These are phyloP conservation scores for Thomomys bottae DNA, from an alignment of 2,113 vertebrate species.

Conservation along the genomic window DNA sequence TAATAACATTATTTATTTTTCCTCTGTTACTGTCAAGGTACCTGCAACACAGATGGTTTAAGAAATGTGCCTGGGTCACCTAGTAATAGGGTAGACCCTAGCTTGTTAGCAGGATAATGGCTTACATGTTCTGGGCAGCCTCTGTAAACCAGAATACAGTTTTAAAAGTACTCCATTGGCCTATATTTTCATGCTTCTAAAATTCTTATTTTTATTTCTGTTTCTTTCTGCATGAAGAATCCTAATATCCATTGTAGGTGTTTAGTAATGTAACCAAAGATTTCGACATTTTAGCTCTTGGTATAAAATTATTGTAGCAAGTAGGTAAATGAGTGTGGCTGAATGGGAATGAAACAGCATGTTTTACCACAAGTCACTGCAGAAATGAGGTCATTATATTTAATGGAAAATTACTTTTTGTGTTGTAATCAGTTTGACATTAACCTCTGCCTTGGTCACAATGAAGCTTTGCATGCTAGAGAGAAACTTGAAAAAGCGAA, in stretches of 20 bases:
- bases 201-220: constrained; percentile 72
- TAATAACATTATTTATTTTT: background rate
- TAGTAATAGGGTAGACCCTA: background rate
- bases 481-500: constrained; percentile 7
- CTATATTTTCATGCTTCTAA: constrained; percentile 41
- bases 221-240: constrained; percentile 70
- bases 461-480: constrained; percentile 14
- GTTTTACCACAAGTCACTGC: constrained; percentile 72
- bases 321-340: constrained; percentile 63
- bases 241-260: constrained; percentile 60
- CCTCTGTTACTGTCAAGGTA: background rate
- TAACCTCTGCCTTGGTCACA: constrained; percentile 71
- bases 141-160: background rate
- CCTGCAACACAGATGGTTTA: background rate
- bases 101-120: background rate
- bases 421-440: constrained; percentile 59
- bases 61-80: background rate
- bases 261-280: constrained; percentile 68
- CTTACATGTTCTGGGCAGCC: background rate
- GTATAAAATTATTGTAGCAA: constrained; percentile 73
- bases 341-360: constrained; percentile 66
- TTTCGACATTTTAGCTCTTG: constrained; percentile 73
- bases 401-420: constrained; percentile 75
- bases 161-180: background rate
- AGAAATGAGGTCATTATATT: constrained; percentile 69